Conservation (phyloP, 2,113 vertebrate species). For the Calidris pugnax region DNA sequence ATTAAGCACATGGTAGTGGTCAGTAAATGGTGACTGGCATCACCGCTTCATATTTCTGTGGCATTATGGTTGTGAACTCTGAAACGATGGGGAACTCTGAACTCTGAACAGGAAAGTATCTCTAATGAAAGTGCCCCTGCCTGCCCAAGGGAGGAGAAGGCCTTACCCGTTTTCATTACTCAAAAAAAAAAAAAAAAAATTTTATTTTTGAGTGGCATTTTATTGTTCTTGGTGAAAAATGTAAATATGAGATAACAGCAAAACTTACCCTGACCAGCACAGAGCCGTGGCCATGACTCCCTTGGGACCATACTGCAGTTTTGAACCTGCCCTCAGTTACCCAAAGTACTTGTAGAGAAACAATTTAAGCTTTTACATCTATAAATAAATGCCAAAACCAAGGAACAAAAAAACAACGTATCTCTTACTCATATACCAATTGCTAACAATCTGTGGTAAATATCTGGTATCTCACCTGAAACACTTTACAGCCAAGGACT, state of each 20-base stretch:
- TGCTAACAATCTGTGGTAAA: background rate
- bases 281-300: background rate
- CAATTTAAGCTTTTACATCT: background rate
- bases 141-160: background rate
- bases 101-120: background rate
- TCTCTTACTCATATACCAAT: background rate
- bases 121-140: background rate
- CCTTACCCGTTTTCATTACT: background rate
- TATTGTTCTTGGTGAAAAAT: background rate
- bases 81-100: background rate
- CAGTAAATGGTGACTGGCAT: background rate
- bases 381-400: background rate
- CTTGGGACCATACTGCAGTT: background rate
- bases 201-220: background rate
- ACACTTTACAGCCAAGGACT: background rate
- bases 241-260: background rate
- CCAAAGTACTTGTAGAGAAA: background rate
- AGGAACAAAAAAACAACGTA: background rate
- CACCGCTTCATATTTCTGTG: background rate
- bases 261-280: background rate
- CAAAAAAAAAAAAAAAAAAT: no score
- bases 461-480: constrained; percentile 17
- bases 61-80: background rate
- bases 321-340: background rate
- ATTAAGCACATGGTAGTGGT: background rate